Evolutionary conservation across 2,888 invertebrate genomes (phyloP).

Genomic region (Drosophila maculinotata): DNA sequence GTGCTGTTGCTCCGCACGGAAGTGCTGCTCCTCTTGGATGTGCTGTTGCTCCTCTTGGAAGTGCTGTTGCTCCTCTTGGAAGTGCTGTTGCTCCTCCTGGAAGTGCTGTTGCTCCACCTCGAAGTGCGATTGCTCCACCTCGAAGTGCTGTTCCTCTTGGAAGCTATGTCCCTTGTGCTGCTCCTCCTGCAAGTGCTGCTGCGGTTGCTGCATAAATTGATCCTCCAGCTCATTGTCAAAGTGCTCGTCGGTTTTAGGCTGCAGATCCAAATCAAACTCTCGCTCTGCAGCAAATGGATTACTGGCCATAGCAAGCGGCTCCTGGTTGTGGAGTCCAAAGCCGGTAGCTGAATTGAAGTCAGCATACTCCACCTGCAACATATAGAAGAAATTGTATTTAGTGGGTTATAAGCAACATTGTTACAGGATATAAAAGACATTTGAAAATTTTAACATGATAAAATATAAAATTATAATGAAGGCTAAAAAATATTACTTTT

Average conservation of each 20-base stretch:
- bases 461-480: too few relatives aligned
- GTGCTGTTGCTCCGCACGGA: constrained; percentile 7
- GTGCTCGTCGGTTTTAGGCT: constrained; percentile 20
- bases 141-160: not conserved
- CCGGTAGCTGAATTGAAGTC: constrained; percentile 67
- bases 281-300: constrained; percentile 52
- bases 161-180: not conserved
- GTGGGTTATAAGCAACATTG: too few relatives aligned
- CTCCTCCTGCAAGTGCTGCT: constrained; percentile 16
- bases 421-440: not conserved
- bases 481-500: too few relatives aligned
- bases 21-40: not conserved
- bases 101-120: constrained; percentile 3
- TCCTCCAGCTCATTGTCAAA: constrained; percentile 22
- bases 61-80: constrained; percentile 15
- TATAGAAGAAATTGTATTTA: constrained; percentile 8
- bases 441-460: too few relatives aligned
- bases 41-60: constrained; percentile 9
- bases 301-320: constrained; percentile 15
- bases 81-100: constrained; percentile 8
- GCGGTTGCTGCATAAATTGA: constrained; percentile 3
- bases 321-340: constrained; percentile 45
- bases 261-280: constrained; percentile 8
- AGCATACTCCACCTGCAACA: constrained; percentile 74
- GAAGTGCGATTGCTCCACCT: constrained; percentile 2